Conservation (phyloP, 2,113 vertebrate genomes). For the Lophochroa leadbeateri region DNA sequence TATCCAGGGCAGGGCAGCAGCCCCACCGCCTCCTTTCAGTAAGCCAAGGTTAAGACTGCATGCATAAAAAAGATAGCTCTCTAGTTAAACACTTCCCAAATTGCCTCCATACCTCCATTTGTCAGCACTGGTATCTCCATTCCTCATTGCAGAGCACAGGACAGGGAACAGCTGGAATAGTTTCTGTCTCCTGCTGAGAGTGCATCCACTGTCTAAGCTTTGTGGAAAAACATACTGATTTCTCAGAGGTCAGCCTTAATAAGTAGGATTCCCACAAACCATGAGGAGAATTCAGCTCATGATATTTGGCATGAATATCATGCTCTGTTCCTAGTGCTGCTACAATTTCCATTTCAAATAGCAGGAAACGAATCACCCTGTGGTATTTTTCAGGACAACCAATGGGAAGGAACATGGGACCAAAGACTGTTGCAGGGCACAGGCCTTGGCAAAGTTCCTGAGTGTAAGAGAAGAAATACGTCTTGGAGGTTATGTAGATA, state of each 20-base stretch:
- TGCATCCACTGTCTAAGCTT: neutral
- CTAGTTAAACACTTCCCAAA: neutral
- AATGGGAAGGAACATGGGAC: neutral
- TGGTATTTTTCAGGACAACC: constrained; percentile 33
- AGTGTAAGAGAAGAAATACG: neutral
- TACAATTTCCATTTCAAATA: constrained; percentile 64
- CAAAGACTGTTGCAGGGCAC: neutral
- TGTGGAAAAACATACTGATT: constrained; percentile 32
- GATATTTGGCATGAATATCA: constrained; percentile 52
- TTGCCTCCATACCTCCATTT: neutral
- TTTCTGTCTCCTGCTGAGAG: neutral
- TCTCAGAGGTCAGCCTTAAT: constrained; percentile 43
- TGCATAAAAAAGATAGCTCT: neutral
- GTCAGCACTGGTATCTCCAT: neutral
- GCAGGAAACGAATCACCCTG: constrained; percentile 47
- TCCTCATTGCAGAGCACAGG: neutral
- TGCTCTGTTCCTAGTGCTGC: constrained; percentile 31
- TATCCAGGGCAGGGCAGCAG: neutral
- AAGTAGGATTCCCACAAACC: constrained; percentile 41
- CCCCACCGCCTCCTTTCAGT: neutral
- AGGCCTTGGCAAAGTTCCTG: neutral
- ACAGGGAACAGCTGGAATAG: neutral
- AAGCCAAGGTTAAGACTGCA: neutral
- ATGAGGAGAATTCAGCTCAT: constrained; percentile 30
- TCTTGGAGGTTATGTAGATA: neutral